Percentiles rank a stretch among this genome's conserved stretches.
These are phyloP conservation scores for Ceriagrion tenellum DNA, from an alignment of 2,888 invertebrate genomes.

Conservation along the genomic window DNA sequence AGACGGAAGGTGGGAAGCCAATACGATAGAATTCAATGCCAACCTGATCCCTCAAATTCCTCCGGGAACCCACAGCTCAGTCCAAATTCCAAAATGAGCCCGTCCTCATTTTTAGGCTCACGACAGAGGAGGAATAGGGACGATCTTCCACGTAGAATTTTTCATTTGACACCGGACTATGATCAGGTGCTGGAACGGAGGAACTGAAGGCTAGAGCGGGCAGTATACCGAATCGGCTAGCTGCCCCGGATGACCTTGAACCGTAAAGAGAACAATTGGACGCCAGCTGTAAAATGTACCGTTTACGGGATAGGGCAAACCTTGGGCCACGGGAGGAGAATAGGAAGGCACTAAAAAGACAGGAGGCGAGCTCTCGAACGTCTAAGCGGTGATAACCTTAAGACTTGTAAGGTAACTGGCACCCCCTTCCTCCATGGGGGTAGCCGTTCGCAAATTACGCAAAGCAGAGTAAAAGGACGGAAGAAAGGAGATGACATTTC, in stretches of 20 bases:
- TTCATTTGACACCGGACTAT: neutral
- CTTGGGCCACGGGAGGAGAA: neutral
- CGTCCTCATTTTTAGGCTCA: too few species aligned
- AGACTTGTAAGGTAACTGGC: slow-evolving; percentile 18
- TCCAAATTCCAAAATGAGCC: too few species aligned
- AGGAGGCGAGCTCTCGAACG: neutral
- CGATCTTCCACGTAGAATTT: too few species aligned
- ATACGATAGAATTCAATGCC: too few species aligned
- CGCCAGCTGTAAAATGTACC: neutral
- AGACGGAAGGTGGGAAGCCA: too few species aligned
- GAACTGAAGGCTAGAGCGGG: neutral
- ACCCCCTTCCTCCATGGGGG: neutral
- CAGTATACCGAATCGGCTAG: neutral
- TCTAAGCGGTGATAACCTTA: neutral
- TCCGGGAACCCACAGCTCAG: too few species aligned
- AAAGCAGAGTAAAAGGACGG: neutral
- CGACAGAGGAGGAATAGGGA: too few species aligned
- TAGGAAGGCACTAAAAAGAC: neutral
- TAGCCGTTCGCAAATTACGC: neutral
- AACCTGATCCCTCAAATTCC: too few species aligned
- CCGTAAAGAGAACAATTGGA: slow-evolving; percentile 2
- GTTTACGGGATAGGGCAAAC: neutral
- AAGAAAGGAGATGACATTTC: neutral
- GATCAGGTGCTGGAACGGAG: neutral
- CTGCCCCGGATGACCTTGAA: neutral